Evolutionary conservation across 1,140 invertebrate genomes (phyloP).

Genomic region (Caerostris extrusa): DNA sequence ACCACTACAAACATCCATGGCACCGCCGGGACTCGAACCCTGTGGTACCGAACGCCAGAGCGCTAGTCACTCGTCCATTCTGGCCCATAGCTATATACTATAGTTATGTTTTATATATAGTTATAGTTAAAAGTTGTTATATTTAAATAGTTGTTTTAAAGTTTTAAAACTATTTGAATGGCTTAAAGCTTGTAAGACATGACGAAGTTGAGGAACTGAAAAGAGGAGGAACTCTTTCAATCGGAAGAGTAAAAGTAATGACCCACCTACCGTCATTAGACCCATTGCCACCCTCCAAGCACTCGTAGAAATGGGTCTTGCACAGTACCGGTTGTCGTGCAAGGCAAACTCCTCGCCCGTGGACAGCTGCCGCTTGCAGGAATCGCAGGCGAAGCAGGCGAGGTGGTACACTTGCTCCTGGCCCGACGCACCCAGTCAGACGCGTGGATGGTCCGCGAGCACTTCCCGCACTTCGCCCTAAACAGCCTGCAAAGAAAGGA

Average conservation of each 20-base stretch:
- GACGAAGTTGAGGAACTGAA: neutral
- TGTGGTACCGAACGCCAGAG: too few species aligned
- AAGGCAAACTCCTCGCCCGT: slow-evolving; percentile 99
- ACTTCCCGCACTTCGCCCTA: slow-evolving; percentile 97
- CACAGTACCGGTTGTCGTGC: slow-evolving; percentile 83
- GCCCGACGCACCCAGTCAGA: slow-evolving; percentile 98
- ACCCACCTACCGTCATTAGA: slow-evolving; percentile 78
- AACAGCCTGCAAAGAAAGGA: slow-evolving; percentile 88
- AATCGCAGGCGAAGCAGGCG: slow-evolving; percentile 98
- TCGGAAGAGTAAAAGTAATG: slow-evolving; percentile 62
- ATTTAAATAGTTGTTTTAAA: too few species aligned
- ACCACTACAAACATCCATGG: too few species aligned
- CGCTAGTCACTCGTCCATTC: too few species aligned
- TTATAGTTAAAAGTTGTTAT: too few species aligned
- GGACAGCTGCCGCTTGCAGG: slow-evolving; percentile 96
- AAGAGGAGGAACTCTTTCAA: neutral
- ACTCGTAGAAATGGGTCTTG: slow-evolving; percentile 82
- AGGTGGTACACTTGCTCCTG: slow-evolving; percentile 97
- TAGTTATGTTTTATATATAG: too few species aligned
- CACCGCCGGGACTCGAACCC: too few species aligned
- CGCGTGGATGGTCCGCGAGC: slow-evolving; percentile 93
- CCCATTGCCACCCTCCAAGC: slow-evolving; percentile 64
- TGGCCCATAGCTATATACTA: too few species aligned
- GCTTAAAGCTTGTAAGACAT: too few species aligned
- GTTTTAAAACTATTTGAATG: too few species aligned